Evolutionary conservation across 2,888 invertebrate species (phyloP), one percentile per base, ranked within the genome.

Genomic region (Monoplex corrugatus): DNA sequence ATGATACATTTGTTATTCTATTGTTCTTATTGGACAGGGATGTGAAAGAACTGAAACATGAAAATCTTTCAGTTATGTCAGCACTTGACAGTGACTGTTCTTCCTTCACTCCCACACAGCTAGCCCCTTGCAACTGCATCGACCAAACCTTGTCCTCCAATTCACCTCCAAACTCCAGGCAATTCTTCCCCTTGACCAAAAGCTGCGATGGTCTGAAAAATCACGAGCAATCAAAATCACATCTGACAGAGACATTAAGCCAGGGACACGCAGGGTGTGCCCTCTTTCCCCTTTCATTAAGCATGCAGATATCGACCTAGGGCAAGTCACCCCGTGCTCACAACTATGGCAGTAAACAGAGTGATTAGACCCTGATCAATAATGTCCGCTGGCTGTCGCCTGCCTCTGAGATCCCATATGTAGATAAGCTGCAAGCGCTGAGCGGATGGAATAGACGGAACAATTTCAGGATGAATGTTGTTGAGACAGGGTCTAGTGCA

Each of bases 231-330:
- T 38, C 35, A 35, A 1, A 35, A 1, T 38, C 75, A 75, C 19
- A 75, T 8, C 35, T 38, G 35, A 75, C 1, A 0, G 3, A 75
- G 38, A 13, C 35, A 35, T 23, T 57, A 13, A 75, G 75, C 35
- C 75, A 75, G 38, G 75, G 75, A 38, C 38, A 75, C 28, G 35
- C 75, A 35, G 6, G 75, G 38, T 75, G 75, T 19, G 32, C 32
- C 16, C 75, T 75, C 75, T 75, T 35, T 38, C 38, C 75, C 72
- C 75, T 75, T 35, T 35, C 75, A 75, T 75, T 75, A 75, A 35
- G 75, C 75, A 75, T 16, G 38, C 35, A 75, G 38, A 35, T 75
- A 75, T 75, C 75, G 75, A 75, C 23, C 75, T 38, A 75, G 75
- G 35, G 75, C 35, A 13, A 35, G 35, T 38, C 38, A 75, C 75